Conservation (phyloP, 2,797 vertebrate species). For the Poeciliopsis infans region DNA sequence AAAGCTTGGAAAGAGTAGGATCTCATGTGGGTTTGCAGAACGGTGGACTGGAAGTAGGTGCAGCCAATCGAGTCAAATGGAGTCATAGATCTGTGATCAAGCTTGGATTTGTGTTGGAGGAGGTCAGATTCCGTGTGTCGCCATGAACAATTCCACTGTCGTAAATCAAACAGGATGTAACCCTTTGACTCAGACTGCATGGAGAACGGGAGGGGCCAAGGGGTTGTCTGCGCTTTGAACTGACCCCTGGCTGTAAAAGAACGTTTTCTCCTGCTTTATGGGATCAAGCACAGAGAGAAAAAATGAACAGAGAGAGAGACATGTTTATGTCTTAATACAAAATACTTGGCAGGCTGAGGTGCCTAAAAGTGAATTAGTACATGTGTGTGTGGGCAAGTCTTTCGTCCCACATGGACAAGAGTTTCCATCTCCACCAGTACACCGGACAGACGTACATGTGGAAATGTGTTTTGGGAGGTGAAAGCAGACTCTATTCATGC, state of each 20-base stretch:
- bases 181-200: neutral
- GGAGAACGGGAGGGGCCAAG: constrained; percentile 11
- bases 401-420: constrained; percentile 42
- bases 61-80: constrained; percentile 1
- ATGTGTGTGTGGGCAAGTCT: constrained; percentile 59
- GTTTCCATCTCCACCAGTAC: constrained; percentile 57
- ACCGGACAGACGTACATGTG: constrained; percentile 52
- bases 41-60: constrained; percentile 26
- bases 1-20: constrained; percentile 35
- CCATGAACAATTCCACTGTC: constrained; percentile 8
- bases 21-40: neutral
- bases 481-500: constrained; percentile 29
- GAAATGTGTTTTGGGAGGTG: constrained; percentile 58
- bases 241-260: constrained; percentile 72
- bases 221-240: constrained; percentile 63
- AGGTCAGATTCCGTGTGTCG: constrained; percentile 61
- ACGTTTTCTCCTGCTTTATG: constrained; percentile 51
- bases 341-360: constrained; percentile 64
- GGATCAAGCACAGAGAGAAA: constrained; percentile 29
- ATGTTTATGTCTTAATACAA: constrained; percentile 68
- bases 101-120: constrained; percentile 21
- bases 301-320: constrained; percentile 25
- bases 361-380: constrained; percentile 66
- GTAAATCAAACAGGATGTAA: neutral
- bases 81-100: constrained; percentile 11